Percentiles rank a stretch among this genome's conserved stretches.
These are phyloP conservation scores for Portunus trituberculatus DNA, from an alignment of 1,140 invertebrate genomes.

Conservation along the genomic window DNA sequence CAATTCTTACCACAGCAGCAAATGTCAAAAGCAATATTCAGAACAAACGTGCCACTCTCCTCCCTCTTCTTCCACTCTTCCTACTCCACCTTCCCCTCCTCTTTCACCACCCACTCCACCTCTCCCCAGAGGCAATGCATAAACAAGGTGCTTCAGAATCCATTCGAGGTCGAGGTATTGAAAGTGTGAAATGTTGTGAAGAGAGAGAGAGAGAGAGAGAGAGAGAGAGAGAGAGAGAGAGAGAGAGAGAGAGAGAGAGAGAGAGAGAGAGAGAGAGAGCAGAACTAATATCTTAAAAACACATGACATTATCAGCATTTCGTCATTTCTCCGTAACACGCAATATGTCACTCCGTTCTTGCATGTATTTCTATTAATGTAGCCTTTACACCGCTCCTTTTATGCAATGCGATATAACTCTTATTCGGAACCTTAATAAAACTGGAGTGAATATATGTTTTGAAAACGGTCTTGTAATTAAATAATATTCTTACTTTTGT, in stretches of 20 bases:
- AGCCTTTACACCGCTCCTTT: too few species aligned
- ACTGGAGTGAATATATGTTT: too few species aligned
- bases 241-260: conserved; percentile 20
- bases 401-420: too few species aligned
- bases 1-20: neutral
- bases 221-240: conserved; percentile 20
- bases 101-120: neutral
- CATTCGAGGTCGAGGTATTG: neutral
- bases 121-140: neutral
- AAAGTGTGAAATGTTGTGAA: conserved; percentile 14
- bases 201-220: conserved; percentile 20
- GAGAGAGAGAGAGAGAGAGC: neutral
- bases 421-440: too few species aligned
- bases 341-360: too few species aligned
- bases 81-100: neutral
- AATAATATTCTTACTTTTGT: too few species aligned
- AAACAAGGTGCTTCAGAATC: conserved; percentile 21
- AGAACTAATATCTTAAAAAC: neutral
- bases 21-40: neutral
- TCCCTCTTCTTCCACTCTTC: neutral
- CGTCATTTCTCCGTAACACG: too few species aligned
- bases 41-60: neutral
- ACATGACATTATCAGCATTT: too few species aligned
- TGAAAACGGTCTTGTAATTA: too few species aligned
- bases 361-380: too few species aligned